These are phyloP conservation scores for Physella acuta DNA, from an alignment of 1,140 invertebrate species.

Conservation along the genomic window DNA sequence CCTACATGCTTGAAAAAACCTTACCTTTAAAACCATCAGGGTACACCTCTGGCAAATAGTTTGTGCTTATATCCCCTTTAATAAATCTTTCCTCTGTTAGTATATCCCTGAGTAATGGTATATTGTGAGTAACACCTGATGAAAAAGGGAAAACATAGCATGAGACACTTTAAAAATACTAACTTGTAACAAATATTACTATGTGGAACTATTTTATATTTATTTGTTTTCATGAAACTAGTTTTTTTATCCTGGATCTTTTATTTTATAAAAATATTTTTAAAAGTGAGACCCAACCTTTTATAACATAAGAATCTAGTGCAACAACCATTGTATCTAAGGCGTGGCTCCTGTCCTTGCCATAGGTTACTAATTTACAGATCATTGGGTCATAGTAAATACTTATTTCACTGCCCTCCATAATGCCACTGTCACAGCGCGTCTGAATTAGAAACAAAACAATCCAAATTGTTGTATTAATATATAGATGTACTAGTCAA, in stretches of 20 bases:
- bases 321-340: slow-evolving; percentile 67
- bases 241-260: no score
- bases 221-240: no score
- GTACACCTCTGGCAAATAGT: slow-evolving; percentile 68
- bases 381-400: slow-evolving; percentile 79
- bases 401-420: slow-evolving; percentile 74
- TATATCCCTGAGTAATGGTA: slow-evolving; percentile 71
- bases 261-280: no score
- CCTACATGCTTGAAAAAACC: no score
- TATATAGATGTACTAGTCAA: no score
- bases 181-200: no score
- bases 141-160: slow-evolving; percentile 23
- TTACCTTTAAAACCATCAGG: slow-evolving; percentile 63
- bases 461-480: no score
- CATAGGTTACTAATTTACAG: slow-evolving; percentile 73
- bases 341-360: slow-evolving; percentile 65
- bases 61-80: slow-evolving; percentile 69
- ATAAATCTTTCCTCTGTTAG: slow-evolving; percentile 68
- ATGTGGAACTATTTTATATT: no score
- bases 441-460: no score
- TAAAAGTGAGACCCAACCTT: no score
- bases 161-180: no score
- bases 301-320: slow-evolving; percentile 73
- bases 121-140: slow-evolving; percentile 72
- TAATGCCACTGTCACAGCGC: slow-evolving; percentile 73